A percentile compares a stretch with the other conserved stretches of the same genome.
These are phyloP conservation scores for Sigmodon hispidus DNA, from an alignment of 2,113 vertebrate species.

Conservation along the genomic window DNA sequence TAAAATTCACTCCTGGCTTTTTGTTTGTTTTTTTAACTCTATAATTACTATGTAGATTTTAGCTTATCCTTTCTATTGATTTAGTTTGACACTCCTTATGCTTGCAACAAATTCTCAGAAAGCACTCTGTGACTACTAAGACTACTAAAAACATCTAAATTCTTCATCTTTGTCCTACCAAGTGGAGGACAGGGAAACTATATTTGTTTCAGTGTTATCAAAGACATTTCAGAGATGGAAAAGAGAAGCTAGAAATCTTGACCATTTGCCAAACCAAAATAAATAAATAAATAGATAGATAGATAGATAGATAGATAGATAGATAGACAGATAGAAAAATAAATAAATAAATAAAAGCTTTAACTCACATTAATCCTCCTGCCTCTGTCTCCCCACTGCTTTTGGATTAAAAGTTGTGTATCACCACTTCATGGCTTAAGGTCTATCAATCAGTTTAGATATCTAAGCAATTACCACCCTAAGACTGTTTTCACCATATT, in stretches of 20 bases:
- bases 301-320: too few species aligned
- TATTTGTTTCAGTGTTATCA: not conserved
- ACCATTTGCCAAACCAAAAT: slow-evolving; percentile 35
- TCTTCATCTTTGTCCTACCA: not conserved
- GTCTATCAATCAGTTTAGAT: not conserved
- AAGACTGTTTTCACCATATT: not conserved
- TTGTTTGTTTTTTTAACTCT: not conserved
- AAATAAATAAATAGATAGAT: too few species aligned
- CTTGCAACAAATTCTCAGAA: not conserved
- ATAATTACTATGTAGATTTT: not conserved
- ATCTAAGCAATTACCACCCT: not conserved
- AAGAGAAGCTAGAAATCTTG: not conserved
- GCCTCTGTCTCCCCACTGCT: not conserved
- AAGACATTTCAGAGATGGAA: not conserved
- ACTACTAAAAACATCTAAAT: not conserved
- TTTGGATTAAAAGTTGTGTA: not conserved
- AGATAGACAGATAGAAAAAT: too few species aligned
- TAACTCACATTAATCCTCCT: not conserved
- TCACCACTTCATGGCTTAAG: not conserved
- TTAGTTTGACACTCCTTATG: not conserved
- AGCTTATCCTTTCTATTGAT: not conserved
- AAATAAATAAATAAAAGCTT: too few species aligned
- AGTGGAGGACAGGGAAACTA: not conserved
- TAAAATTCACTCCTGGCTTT: not conserved
- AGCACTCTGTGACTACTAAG: not conserved